Evolutionary conservation across 2,113 vertebrate species (phyloP).

Genomic region (Ictalurus punctatus): DNA sequence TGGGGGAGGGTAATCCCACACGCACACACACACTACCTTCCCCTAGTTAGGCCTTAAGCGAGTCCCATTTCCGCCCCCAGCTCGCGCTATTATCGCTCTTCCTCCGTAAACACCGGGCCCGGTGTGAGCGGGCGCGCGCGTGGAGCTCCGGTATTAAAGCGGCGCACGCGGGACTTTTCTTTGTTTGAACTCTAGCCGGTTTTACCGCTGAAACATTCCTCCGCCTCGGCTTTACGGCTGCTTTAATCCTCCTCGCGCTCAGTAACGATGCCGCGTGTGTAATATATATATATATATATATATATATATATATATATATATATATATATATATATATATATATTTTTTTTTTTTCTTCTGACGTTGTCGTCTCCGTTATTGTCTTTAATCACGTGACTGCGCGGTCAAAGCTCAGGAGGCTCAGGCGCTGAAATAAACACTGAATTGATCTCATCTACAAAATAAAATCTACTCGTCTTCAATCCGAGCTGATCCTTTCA

Average conservation of each 20-base stretch:
- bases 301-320: too few species aligned
- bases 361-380: not conserved
- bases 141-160: not conserved
- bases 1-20: constrained; percentile 32
- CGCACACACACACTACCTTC: not conserved
- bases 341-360: not conserved
- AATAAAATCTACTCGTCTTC: not conserved
- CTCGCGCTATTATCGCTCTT: constrained; percentile 36
- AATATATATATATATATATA: not conserved
- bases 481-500: not conserved
- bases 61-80: constrained; percentile 50
- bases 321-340: too few species aligned
- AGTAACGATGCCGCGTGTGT: not conserved
- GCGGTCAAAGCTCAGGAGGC: not conserved
- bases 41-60: constrained; percentile 44
- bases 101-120: constrained; percentile 7
- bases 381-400: constrained; percentile 2
- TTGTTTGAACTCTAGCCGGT: constrained; percentile 44
- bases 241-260: not conserved
- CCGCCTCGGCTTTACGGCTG: not conserved
- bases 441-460: not conserved
- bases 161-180: constrained; percentile 23
- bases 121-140: not conserved
- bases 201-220: constrained; percentile 19
- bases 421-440: not conserved